Conservation (phyloP, 1,140 invertebrate genomes). For the Mactra quadrangularis region DNA sequence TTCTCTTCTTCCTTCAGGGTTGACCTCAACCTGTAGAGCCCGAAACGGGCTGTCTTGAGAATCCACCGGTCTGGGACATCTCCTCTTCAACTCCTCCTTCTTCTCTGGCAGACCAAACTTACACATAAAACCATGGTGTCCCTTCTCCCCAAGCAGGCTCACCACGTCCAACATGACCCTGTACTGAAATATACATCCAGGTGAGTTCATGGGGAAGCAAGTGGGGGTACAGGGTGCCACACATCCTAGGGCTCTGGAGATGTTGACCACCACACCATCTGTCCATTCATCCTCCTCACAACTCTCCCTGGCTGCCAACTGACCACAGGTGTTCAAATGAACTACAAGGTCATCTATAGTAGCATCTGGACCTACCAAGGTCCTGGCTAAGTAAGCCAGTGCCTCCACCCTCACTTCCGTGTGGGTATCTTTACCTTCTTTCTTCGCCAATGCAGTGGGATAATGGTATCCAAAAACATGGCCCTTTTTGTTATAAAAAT, state of each 20-base stretch:
- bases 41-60: background rate
- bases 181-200: background rate
- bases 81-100: background rate
- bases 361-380: background rate
- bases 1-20: background rate
- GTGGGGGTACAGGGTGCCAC: background rate
- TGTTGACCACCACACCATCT: background rate
- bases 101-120: constrained; percentile 1
- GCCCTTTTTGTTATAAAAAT: background rate
- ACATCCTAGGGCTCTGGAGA: background rate
- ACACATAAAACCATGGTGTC: background rate
- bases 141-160: background rate
- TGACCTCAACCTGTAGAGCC: background rate
- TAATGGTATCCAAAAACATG: background rate
- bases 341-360: background rate
- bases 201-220: background rate
- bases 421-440: background rate
- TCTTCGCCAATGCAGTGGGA: background rate
- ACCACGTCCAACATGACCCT: background rate
- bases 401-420: background rate
- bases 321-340: background rate
- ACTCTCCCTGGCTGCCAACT: background rate
- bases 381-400: background rate
- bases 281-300: background rate
- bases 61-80: background rate